Percentiles rank a stretch among this genome's conserved stretches.
Conservation (phyloP, 2,888 invertebrate species). For the Pandemis cinnamomeana region DNA sequence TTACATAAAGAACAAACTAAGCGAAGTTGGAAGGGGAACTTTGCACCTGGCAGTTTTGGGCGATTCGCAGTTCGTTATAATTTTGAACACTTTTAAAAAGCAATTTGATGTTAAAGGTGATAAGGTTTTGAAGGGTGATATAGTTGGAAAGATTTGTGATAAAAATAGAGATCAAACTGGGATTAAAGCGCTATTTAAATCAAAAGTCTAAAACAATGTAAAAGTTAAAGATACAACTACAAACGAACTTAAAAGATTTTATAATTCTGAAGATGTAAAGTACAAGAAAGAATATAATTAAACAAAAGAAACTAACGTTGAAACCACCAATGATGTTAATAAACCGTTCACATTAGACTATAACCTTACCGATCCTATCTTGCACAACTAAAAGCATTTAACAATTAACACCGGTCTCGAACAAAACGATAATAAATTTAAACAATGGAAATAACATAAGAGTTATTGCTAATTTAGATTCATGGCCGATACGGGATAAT, state of each 20-base stretch:
- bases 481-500: conserved; percentile 46
- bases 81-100: conserved; percentile 40
- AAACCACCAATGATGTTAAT: background rate
- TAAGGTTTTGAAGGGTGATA: conserved; percentile 27
- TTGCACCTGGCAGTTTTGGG: conserved; percentile 46
- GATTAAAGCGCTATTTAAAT: background rate
- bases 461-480: conserved; percentile 50
- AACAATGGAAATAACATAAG: conserved; percentile 44
- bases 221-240: background rate
- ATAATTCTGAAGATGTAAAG: background rate
- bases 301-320: background rate
- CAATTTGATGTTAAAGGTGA: conserved; percentile 39
- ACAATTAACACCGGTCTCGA: conserved; percentile 35
- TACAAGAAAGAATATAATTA: background rate
- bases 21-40: conserved; percentile 43
- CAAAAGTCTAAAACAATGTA: background rate
- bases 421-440: conserved; percentile 43
- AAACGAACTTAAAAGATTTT: background rate
- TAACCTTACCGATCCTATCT: conserved; percentile 6
- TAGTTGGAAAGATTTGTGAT: conserved; percentile 2
- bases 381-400: conserved; percentile 35
- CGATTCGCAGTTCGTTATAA: conserved; percentile 43
- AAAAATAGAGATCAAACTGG: background rate
- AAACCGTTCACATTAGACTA: background rate
- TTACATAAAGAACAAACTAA: conserved; percentile 41